Evolutionary conservation across 2,888 invertebrate species (phyloP).

Genomic region (Aricia artaxerxes): DNA sequence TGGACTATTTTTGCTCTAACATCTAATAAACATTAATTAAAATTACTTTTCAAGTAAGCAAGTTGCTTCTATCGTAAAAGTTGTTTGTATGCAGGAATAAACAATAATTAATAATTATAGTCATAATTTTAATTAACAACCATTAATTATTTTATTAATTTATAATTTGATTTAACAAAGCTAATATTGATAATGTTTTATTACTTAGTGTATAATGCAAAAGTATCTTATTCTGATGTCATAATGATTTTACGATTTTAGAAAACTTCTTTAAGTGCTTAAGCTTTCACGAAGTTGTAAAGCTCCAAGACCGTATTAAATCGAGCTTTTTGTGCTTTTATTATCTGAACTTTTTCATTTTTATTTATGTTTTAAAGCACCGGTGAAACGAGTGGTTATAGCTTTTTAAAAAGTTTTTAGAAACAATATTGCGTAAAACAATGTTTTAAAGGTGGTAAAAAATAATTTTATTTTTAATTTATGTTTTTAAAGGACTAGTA

Average conservation of each 20-base stretch:
- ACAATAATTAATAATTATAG: no score
- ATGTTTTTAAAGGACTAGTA: no score
- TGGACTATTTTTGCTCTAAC: no score
- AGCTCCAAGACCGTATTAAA: not conserved
- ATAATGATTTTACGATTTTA: slow-evolving; percentile 24
- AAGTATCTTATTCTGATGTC: slow-evolving; percentile 3
- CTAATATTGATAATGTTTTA: not conserved
- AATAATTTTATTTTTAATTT: no score
- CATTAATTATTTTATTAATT: no score
- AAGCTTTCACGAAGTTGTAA: slow-evolving; percentile 10
- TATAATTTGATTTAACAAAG: not conserved
- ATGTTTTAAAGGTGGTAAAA: no score
- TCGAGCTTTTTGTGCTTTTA: slow-evolving; percentile 16
- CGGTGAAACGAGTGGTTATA: not conserved
- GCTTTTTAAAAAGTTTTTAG: not conserved
- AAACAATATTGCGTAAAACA: no score
- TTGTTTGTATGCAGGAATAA: no score
- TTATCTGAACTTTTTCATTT: not conserved
- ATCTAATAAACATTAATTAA: no score
- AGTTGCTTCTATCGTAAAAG: no score
- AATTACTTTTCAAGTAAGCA: no score
- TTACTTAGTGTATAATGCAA: not conserved
- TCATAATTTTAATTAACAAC: no score
- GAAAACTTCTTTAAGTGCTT: slow-evolving; percentile 3
- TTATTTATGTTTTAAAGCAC: not conserved